Conservation (phyloP, 2,113 vertebrate genomes). For the Spea multiplicata region DNA sequence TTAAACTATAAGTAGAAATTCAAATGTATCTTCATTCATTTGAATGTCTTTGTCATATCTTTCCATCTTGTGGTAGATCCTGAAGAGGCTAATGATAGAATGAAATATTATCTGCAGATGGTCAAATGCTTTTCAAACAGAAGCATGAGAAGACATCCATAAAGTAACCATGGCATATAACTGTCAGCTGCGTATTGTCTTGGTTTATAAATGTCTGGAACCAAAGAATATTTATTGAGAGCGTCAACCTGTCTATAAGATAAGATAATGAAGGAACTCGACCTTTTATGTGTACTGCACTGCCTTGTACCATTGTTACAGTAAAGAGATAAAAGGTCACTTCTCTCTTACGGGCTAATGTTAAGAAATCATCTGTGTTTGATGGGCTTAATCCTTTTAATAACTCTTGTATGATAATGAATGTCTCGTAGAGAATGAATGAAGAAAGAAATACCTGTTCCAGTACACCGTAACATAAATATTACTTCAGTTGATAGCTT, state of each 20-base stretch:
- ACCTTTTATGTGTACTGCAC: conserved; percentile 3
- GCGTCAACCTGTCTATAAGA: conserved; percentile 18
- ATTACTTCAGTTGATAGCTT: no score
- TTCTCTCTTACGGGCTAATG: not conserved
- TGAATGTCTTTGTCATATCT: not conserved
- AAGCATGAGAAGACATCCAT: not conserved
- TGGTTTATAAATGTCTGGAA: not conserved
- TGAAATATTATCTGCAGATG: not conserved
- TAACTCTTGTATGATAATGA: not conserved
- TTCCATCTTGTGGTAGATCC: not conserved
- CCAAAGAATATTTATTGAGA: conserved; percentile 10
- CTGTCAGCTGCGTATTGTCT: conserved; percentile 12
- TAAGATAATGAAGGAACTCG: conserved; percentile 14
- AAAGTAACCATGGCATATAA: conserved; percentile 1
- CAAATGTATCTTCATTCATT: no score
- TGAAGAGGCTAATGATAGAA: not conserved
- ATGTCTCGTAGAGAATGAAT: not conserved
- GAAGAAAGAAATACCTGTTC: no score
- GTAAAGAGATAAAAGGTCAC: conserved; percentile 16
- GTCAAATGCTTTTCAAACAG: not conserved
- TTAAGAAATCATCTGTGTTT: conserved; percentile 4
- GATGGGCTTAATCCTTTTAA: conserved; percentile 10
- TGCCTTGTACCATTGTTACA: conserved; percentile 15
- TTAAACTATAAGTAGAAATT: no score
- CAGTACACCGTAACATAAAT: no score